Base-by-base conservation (phyloP, 2,888 invertebrate genomes). In the Tenthredo scrophulariae region DNA sequence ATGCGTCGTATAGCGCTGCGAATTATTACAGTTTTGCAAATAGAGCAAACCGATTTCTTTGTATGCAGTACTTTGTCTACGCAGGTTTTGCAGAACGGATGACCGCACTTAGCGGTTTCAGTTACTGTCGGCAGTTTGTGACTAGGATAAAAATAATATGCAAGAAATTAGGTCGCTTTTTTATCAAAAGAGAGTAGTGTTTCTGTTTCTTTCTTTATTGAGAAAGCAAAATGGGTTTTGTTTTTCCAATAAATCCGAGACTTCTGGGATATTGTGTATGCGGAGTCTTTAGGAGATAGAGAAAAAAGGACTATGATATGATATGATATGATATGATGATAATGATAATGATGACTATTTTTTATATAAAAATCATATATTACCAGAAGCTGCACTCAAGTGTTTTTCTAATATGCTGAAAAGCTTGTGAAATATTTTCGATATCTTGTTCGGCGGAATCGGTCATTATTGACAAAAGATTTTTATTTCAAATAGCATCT, bases 51-150 rank as follows among this genome's bases (percentile, higher is more conserved):
- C 5, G 88, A 74, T 22, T 84, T 40, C 70, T 86, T 87, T 22
- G 84, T 88, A 6, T 72, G 54, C 1, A 90, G 22, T 5, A 90
- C 82, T 22, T n/a, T 84, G 29, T 85, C 83, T 15, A 91, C 89
- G 46, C 92, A 92, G 0, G 29, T 10, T 4, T 82, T 84, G 84
- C 92, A 92, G 70, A 89, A 91, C 46, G 88, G 87, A 84, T 92
- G 91, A 0, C 90, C 90, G 77, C 91, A 92, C 29, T 84, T 74
- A 54, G 91, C 89, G 84, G 86, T 88, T 26, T 88, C 86, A 4
- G 91, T 88, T 3, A 89, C 84, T 18, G 85, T 79, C 33, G 91
- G 88, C 7, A 86, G 85, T 10, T 90, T 87, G 79, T 90, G 83
- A 82, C 91, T 92, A 84, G 29, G 10, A 70, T 75, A n/a, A 37